Conservation (phyloP, 2,888 invertebrate genomes). For the Ariolimax columbianus region DNA sequence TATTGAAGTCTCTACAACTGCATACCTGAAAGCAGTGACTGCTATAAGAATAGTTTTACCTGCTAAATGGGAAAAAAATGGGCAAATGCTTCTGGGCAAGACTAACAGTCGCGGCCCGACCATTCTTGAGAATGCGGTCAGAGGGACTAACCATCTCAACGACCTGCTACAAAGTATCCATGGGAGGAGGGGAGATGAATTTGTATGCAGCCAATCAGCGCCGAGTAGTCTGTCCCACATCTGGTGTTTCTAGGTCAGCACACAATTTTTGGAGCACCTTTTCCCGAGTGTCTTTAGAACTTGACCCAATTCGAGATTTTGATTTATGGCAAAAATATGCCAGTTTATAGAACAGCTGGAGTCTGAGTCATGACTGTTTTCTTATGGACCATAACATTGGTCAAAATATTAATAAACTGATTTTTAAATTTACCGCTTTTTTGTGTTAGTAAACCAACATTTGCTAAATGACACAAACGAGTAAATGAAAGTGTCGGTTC, state of each 20-base stretch:
- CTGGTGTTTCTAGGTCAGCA: not conserved
- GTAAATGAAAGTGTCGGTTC: too few species aligned
- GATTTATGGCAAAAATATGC: not conserved
- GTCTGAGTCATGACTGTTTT: not conserved
- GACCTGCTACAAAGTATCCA: not conserved
- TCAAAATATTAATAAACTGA: not conserved
- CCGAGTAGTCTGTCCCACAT: conserved; percentile 12
- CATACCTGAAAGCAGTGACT: too few species aligned
- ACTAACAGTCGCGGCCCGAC: not conserved
- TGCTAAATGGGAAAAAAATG: too few species aligned
- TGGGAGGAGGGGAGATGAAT: not conserved
- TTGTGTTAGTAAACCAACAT: too few species aligned
- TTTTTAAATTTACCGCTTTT: not conserved
- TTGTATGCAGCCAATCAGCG: conserved; percentile 10
- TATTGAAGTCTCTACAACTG: too few species aligned
- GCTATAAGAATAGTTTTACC: too few species aligned
- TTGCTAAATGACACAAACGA: too few species aligned
- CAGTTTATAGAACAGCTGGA: conserved; percentile 20
- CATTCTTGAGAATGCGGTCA: conserved; percentile 11
- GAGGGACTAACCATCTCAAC: not conserved
- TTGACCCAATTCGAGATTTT: conserved; percentile 12
- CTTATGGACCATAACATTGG: not conserved
- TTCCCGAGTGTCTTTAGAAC: not conserved
- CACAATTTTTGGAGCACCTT: not conserved
- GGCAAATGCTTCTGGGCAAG: conserved; percentile 22